Base-by-base conservation (phyloP, 2,113 vertebrate genomes). In the Hemibagrus wyckioides region DNA sequence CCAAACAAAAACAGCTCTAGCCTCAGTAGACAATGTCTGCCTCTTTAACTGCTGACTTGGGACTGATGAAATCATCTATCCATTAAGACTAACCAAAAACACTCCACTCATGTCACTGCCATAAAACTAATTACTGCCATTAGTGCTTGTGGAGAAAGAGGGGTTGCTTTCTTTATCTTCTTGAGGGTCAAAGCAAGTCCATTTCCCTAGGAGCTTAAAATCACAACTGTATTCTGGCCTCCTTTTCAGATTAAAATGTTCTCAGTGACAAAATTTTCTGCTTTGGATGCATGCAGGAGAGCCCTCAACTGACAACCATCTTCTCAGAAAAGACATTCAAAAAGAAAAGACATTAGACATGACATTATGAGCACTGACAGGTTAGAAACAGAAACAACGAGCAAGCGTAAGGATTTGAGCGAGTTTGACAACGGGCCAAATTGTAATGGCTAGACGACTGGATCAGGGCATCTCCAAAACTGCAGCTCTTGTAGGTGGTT, bases 51-150 rank as follows among this genome's bases (percentile, higher is more conserved):
- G 73, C 82, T 80, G 41, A 80, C 73, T 80, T 80, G 13, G 75
- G 73, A 89, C 48, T n/a, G 75, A 41, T 82, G 39, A 83, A 69
- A n/a, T 36, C 63, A 82, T 71, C 36, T n/a, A 87, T 19, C n/a
- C 83, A 85, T 88, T 90, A 79, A 36, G 36, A 71, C 57, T 2
- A 61, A 80, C 65, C 65, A 2, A 85, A 89, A 79, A 69, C n/a
- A 10, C 44, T 19, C 11, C 59, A 84, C 44, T 84, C 10, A 33
- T 33, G 82, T 71, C 54, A 56, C 21, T 61, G 54, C 67, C 80
- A 75, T 88, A 85, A 85, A 90, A 88, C 73, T 83, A 90, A 88
- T 83, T 41, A 77, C 86, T 41, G 17, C 69, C 73, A 86, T 83
- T 90, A 90, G 63, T 69, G 69, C 39, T 81, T 30, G 41, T 17